Evolutionary conservation across 37 sponge, comb jelly and placozoan genomes (phyloP).

Genomic region (Chondrosia reniformis): DNA sequence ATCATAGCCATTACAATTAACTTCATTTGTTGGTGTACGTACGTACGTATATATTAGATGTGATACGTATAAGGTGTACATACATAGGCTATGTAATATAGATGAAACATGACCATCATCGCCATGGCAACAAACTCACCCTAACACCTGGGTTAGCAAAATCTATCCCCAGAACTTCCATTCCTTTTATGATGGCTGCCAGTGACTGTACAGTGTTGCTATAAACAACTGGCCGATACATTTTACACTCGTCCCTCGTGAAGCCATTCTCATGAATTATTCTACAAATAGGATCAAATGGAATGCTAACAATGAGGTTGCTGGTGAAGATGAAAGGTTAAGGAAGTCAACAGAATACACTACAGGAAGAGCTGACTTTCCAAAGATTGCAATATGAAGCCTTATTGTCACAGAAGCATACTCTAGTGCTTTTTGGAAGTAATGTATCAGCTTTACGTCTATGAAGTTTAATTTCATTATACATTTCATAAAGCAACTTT

Average conservation of each 20-base stretch:
- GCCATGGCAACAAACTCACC: conserved; percentile 29
- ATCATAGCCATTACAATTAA: background rate
- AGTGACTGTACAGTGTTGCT: conserved; percentile 91
- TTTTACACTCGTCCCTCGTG: conserved; percentile 80
- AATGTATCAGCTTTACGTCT: too few species aligned
- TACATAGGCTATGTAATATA: background rate
- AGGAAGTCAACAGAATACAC: background rate
- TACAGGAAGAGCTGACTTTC: too few species aligned
- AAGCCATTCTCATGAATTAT: conserved; percentile 89
- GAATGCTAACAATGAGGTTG: background rate
- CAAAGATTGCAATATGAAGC: too few species aligned
- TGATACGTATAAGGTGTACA: conserved; percentile 17
- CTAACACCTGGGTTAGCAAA: conserved; percentile 67
- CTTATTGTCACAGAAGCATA: too few species aligned
- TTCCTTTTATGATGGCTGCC: conserved; percentile 83
- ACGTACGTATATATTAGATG: background rate
- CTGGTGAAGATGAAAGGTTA: background rate
- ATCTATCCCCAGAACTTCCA: conserved; percentile 76
- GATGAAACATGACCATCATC: background rate
- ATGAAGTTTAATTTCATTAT: too few species aligned
- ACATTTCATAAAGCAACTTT: too few species aligned
- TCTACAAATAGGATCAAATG: conserved; percentile 24
- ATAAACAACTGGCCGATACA: conserved; percentile 83
- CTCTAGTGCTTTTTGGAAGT: too few species aligned
- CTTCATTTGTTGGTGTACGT: background rate